Evolutionary conservation across 2,113 vertebrate species (phyloP).

Genomic region (Albula glossodonta): DNA sequence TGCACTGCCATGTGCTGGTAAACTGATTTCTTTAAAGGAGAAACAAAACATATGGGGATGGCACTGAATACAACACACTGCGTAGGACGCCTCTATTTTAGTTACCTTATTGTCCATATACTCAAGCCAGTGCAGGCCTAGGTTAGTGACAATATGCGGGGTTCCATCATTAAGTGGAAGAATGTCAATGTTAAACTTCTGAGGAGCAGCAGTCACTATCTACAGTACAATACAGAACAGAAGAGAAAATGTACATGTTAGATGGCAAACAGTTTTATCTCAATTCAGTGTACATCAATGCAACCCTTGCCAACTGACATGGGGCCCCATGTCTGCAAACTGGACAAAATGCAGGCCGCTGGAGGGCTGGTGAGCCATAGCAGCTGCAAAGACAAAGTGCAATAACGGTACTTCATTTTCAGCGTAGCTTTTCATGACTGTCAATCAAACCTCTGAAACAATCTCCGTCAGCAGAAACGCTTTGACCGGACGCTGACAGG

Average conservation of each 20-base stretch:
- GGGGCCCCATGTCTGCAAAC: neutral
- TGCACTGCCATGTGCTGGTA: neutral
- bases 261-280: conserved; percentile 3
- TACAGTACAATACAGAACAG: conserved; percentile 50
- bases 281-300: neutral
- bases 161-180: conserved; percentile 87
- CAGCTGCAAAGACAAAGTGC: neutral
- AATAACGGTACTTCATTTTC: neutral
- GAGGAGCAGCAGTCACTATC: conserved; percentile 85
- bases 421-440: neutral
- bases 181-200: conserved; percentile 87
- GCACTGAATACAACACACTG: too few relatives aligned
- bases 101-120: conserved; percentile 84
- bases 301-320: neutral
- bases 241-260: neutral
- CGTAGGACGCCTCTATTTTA: neutral
- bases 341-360: neutral
- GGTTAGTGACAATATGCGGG: conserved; percentile 87
- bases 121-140: conserved; percentile 95
- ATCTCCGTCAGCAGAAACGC: neutral
- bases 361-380: too few relatives aligned
- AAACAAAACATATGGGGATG: neutral
- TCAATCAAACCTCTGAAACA: neutral
- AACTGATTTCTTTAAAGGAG: neutral
- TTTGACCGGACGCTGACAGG: neutral